Base-by-base conservation (phyloP, 1,140 invertebrate genomes). In the Adoxophyes honmai region DNA sequence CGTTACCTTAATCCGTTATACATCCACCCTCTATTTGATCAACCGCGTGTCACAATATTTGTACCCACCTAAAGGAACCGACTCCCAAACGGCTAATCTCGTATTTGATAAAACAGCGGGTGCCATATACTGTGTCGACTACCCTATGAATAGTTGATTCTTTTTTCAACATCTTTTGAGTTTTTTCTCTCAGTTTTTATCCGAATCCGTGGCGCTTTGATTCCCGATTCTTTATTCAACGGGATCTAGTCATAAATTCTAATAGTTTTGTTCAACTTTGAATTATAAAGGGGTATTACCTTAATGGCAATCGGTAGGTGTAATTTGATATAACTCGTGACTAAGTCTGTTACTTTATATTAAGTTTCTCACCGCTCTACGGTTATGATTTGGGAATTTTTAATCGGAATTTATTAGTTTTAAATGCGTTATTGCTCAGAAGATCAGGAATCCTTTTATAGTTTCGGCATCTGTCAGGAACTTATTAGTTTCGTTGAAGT, bases 91-190 rank as follows among this genome's bases (percentile, higher is more conserved):
- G 63, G 59, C 72, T 88, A 88, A 86, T 84, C 81, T 73, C 60
- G 44, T 86, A 79, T 86, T 79, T 88, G 81, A 84, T 85, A 88
- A 88, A 88, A 73, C 83, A 83, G 75, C 80, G 80, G 81, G 79
- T 79, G 76, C 79, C 74, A 78, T 73, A 71, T 75, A 74, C 34
- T 7, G 78, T 71, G 70, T 75, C 71, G 55, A 56, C 55, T 56
- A 15, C 70, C 65, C 62, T 73, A 77, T 81, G 81, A 86, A 83
- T 81, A 81, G 75, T 78, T 63, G 62, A 74, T 68, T 67, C 68
- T 68, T 75, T 84, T 83, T 86, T 86, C 65, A 72, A 66, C 61
- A 78, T 84, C 82, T 84, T 77, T 81, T 67, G 66, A 73, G 66
- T 75, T 78, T 81, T 83, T 81, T 81, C 75, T 60, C 56, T 58